Evolutionary conservation across 2,888 invertebrate species (phyloP), one percentile per base, ranked within the genome.

Genomic region (Furcula furcula): DNA sequence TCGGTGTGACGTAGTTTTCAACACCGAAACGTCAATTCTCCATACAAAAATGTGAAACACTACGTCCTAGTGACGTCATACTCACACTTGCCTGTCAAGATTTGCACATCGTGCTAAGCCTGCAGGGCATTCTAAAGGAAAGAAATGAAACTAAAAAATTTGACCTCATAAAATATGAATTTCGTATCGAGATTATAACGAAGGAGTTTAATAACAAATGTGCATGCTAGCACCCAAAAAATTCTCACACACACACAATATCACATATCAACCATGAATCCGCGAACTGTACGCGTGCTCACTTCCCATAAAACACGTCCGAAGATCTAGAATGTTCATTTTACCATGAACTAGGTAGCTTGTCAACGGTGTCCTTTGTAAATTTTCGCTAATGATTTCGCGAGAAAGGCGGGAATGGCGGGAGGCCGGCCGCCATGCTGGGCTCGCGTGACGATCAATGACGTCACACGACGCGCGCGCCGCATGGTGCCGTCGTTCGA

Each of bases 321-420:
- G n/a, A 73, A 76, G 76, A 80, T 80, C 81, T 76, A 80, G 84
- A 83, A 81, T 79, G 64, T 57, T 52, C 67, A 67, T 34, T 65
- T 83, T 61, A 77, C 79, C 84, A 71, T 83, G 71, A 69, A 70
- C 75, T 66, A 55, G n/a, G n/a, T n/a, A n/a, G n/a, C n/a, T n/a
- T 73, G 68, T 69, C 74, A 66, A 68, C 73, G 74, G 69, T 64
- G 63, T 63, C 71, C 65, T 57, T 75, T 76, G 73, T 75, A 40
- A n/a, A 55, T 59, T 50, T 45, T 55, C 53, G 49, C 59, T 76
- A 73, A 74, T 69, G 69, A 65, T 47, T 58, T 44, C 39, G 41
- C 27, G 51, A 39, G 49, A 54, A 56, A 57, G 49, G 57, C 55
- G 57, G 55, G 19, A 52, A 35, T 37, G 29, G 56, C 50, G 46